Evolutionary conservation across 2,888 invertebrate species (phyloP).

Genomic region (Bellardia bayeri): DNA sequence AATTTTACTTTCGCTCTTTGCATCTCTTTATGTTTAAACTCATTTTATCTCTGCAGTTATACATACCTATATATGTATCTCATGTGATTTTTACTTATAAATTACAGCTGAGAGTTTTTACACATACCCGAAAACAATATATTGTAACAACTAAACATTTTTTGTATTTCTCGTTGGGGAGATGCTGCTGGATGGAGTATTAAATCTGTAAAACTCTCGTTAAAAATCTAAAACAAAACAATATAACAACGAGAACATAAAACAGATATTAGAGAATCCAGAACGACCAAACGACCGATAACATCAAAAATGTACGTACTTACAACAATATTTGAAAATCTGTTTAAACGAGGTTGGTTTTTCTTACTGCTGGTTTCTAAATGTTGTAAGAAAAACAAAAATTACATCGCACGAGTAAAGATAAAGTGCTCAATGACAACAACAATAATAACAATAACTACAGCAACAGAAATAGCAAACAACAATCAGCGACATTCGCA

Average conservation of each 20-base stretch:
- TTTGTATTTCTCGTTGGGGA: neutral
- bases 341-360: constrained; percentile 55
- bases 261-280: constrained; percentile 50
- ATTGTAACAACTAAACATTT: constrained; percentile 19
- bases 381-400: constrained; percentile 44
- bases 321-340: constrained; percentile 44
- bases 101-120: constrained; percentile 17
- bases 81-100: neutral
- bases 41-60: neutral
- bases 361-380: constrained; percentile 34
- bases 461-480: constrained; percentile 21
- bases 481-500: constrained; percentile 19
- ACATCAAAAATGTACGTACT: neutral
- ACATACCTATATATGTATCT: neutral
- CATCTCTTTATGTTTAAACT: neutral
- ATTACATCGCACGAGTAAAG: constrained; percentile 67
- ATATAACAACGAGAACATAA: constrained; percentile 21
- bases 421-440: constrained; percentile 25
- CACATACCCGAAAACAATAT: constrained; percentile 18
- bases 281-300: constrained; percentile 20
- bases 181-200: constrained; percentile 37
- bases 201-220: constrained; percentile 35
- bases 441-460: neutral
- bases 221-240: constrained; percentile 1
- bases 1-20: neutral